These are phyloP conservation scores for Sarcophaga peregrina DNA, from an alignment of 1,140 invertebrate genomes.

Conservation along the genomic window DNA sequence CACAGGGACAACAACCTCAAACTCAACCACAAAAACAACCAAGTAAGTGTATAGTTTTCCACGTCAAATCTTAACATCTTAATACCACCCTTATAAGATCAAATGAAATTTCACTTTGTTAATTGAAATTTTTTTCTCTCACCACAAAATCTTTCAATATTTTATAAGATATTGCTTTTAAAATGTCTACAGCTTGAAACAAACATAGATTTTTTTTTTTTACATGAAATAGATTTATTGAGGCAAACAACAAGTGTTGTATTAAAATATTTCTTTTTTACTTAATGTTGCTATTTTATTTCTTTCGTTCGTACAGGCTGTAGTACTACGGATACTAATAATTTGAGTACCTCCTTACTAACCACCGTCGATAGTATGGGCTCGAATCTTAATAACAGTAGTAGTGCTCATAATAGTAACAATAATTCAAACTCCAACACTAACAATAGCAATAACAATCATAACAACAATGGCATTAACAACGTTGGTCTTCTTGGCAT, in stretches of 20 bases:
- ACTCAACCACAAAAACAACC: slow-evolving; percentile 71
- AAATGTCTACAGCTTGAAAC: not conserved
- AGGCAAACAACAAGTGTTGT: not conserved
- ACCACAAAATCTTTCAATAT: too few relatives aligned
- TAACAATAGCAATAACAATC: not conserved
- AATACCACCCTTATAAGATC: not conserved
- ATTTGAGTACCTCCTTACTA: slow-evolving; percentile 29
- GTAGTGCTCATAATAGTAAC: slow-evolving; percentile 11
- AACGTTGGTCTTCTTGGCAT: slow-evolving; percentile 40
- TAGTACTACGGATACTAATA: slow-evolving; percentile 29
- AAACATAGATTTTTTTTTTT: not conserved
- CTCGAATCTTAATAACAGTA: slow-evolving; percentile 40
- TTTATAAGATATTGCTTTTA: not conserved
- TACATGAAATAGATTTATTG: not conserved
- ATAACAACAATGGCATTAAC: slow-evolving; percentile 37
- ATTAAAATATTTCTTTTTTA: not conserved
- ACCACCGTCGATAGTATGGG: slow-evolving; percentile 31
- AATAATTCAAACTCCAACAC: slow-evolving; percentile 34
- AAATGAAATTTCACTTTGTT: not conserved
- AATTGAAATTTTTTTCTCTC: not conserved
- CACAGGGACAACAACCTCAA: slow-evolving; percentile 72
- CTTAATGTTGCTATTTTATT: not conserved
- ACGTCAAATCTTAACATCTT: not conserved
- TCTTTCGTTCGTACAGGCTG: slow-evolving; percentile 31
- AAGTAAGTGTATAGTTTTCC: slow-evolving; percentile 44